Evolutionary conservation across 1,140 invertebrate species (phyloP).

Genomic region (Acromyrmex charruanus): DNA sequence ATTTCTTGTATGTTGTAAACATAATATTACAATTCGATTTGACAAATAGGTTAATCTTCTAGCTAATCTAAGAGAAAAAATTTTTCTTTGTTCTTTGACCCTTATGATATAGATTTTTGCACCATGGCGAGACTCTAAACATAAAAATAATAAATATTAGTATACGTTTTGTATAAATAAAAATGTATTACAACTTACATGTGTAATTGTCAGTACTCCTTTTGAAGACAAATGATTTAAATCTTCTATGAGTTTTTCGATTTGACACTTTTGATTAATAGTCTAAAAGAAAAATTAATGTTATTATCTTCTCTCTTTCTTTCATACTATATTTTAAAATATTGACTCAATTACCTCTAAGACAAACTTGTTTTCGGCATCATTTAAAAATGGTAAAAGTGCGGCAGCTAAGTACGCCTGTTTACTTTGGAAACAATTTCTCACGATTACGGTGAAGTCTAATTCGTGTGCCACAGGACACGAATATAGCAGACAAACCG

Average conservation of each 20-base stretch:
- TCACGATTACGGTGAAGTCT: slow-evolving; percentile 73
- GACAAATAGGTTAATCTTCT: neutral
- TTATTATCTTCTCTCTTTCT: neutral
- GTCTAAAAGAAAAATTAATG: slow-evolving; percentile 54
- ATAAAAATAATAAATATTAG: slow-evolving; percentile 31
- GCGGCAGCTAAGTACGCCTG: slow-evolving; percentile 78
- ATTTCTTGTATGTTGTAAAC: slow-evolving; percentile 6
- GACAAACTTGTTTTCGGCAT: slow-evolving; percentile 67
- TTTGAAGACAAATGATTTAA: slow-evolving; percentile 67
- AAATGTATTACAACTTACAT: slow-evolving; percentile 69
- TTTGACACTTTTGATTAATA: slow-evolving; percentile 42
- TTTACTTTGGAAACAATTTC: slow-evolving; percentile 75
- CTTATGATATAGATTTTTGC: neutral
- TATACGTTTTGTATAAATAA: slow-evolving; percentile 54
- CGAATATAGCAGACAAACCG: slow-evolving; percentile 78
- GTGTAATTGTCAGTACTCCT: slow-evolving; percentile 69
- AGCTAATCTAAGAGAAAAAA: neutral
- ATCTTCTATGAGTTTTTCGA: slow-evolving; percentile 57
- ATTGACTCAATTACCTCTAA: slow-evolving; percentile 70
- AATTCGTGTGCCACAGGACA: slow-evolving; percentile 80
- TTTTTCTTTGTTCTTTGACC: neutral
- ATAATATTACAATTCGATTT: slow-evolving; percentile 34
- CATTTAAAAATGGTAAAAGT: slow-evolving; percentile 79
- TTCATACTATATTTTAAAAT: slow-evolving; percentile 11
- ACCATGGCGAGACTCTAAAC: slow-evolving; percentile 43